phyloP scores from a whole-genome alignment of 2,113 vertebrate genomes.

The Chiloscyllium plagiosum region DNA sequence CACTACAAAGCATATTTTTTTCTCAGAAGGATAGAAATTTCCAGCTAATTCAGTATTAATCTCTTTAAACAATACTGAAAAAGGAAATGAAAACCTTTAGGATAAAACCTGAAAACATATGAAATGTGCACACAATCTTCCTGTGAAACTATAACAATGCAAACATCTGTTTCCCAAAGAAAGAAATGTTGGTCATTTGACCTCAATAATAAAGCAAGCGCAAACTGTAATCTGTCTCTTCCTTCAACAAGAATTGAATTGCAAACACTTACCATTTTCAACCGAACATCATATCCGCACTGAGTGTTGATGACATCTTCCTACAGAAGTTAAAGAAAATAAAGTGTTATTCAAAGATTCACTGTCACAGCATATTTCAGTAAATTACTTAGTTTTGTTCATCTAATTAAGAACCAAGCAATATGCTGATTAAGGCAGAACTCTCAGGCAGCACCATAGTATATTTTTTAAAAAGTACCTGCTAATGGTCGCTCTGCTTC shows the following conservation, averaged over 20 bases:
- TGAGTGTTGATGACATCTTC: conserved; percentile 84
- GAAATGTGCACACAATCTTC: not conserved
- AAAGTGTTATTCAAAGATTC: not conserved
- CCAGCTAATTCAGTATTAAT: not conserved
- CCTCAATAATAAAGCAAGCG: not conserved
- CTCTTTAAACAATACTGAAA: not conserved
- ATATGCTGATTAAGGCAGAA: not conserved
- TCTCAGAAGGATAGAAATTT: not conserved
- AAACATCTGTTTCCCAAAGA: not conserved
- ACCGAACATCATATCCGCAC: conserved; percentile 81
- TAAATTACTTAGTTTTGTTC: not conserved
- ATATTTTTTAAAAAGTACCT: not conserved
- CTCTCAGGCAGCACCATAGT: not conserved
- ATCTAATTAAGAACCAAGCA: not conserved
- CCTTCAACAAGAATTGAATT: not conserved
- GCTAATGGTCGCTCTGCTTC: not conserved
- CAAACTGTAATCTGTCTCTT: not conserved
- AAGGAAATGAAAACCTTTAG: not conserved
- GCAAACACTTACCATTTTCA: conserved; percentile 59
- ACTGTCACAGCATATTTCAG: not conserved
- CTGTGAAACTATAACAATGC: not conserved
- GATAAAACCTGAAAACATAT: not conserved
- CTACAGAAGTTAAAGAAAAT: conserved; percentile 48
- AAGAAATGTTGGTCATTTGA: not conserved
- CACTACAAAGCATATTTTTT: not conserved